Evolutionary conservation across 2,888 invertebrate genomes (phyloP).

Genomic region (Trachelus troglodyta): DNA sequence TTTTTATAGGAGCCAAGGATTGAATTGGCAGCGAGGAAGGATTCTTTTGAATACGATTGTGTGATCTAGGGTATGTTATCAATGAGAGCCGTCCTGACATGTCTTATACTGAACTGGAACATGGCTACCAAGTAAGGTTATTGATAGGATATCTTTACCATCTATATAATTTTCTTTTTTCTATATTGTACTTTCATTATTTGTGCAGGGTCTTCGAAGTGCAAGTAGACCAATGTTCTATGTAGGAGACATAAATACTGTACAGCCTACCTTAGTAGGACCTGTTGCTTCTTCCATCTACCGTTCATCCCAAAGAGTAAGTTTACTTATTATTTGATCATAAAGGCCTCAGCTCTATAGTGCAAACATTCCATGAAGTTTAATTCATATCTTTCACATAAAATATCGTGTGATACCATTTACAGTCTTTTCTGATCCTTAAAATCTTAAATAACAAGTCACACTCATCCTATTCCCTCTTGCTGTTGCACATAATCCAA

Average conservation of each 20-base stretch:
- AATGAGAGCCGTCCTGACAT: slow-evolving; percentile 68
- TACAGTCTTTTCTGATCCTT: too few species aligned
- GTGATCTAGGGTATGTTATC: slow-evolving; percentile 36
- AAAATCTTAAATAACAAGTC: too few species aligned
- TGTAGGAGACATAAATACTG: slow-evolving; percentile 60
- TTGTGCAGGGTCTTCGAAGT: slow-evolving; percentile 57
- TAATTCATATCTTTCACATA: background rate
- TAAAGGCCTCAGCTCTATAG: background rate
- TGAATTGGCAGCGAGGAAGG: background rate
- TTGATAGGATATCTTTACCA: background rate
- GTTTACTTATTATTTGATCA: slow-evolving; percentile 22
- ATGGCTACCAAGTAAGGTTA: slow-evolving; percentile 87
- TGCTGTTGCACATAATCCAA: background rate
- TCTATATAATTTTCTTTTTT: background rate
- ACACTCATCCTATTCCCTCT: too few species aligned
- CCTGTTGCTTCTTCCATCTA: slow-evolving; percentile 54
- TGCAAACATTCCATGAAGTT: background rate
- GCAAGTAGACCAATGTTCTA: slow-evolving; percentile 62
- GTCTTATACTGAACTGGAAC: slow-evolving; percentile 94
- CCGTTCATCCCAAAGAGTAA: slow-evolving; percentile 59
- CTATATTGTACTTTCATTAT: background rate
- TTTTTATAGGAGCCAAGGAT: background rate
- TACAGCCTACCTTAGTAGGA: slow-evolving; percentile 52
- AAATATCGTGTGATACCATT: background rate
- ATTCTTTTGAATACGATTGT: background rate